Evolutionary conservation across 2,888 invertebrate species (phyloP), one percentile per base, ranked within the genome.

Genomic region (Trimorus sp.): DNA sequence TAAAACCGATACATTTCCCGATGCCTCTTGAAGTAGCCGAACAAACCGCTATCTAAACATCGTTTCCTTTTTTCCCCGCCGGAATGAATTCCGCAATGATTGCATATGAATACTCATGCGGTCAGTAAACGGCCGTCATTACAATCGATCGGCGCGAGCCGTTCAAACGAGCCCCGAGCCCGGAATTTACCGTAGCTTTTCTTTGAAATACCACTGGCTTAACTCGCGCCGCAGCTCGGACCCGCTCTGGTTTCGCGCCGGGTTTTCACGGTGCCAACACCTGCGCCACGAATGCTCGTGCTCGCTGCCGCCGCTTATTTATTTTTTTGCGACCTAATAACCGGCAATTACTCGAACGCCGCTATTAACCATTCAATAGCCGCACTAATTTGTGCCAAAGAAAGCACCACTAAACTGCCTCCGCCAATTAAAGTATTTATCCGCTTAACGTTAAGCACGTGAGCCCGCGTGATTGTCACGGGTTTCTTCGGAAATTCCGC

Each of bases 291-390:
- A 70, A 75, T 58, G 56, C 60, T 68, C 65, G 48, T 37, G 75
- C 70, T 60, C 26, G 26, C 26, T 26, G 4, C 26, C 26, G 36
- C 59, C 37, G 62, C 36, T 75, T 66, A 75, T 75, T 75, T 66
- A 66, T 65, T 74, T 63, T 87, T 87, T 86, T 85, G 86, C 85
- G 82, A 84, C 84, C 87, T 87, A 87, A 88, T 87, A 88, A 87
- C 88, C 86, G 86, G 87, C 85, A 88, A 87, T 88, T 87, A 88
- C 86, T 83, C 77, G 79, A 85, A 88, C 85, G 85, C 85, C 79
- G 84, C 83, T 83, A 87, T 87, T 87, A 86, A 87, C 85, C 84
- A 82, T 85, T 84, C 84, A 83, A 66, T 66, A 70, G 48, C 54
- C 51, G 59, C 37, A 70, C 70, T 75, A 70, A 80, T 80, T 80